These are phyloP conservation scores for Sebastes goodei DNA, from an alignment of 2,797 vertebrate genomes.

Conservation along the genomic window DNA sequence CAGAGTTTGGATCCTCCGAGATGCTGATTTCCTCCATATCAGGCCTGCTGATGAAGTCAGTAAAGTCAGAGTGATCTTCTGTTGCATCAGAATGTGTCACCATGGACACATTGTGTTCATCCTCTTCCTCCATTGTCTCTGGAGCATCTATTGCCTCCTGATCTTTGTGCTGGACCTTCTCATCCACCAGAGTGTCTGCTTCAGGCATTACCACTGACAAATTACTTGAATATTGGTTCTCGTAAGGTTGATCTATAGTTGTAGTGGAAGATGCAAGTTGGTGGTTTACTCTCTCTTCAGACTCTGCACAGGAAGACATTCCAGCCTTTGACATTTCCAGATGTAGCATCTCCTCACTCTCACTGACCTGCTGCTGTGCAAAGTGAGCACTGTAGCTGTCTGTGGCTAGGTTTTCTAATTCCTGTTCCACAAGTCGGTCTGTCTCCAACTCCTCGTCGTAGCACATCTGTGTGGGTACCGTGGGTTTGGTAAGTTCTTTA, in stretches of 20 bases:
- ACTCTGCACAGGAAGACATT: background rate
- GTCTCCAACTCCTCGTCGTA: conserved; percentile 60
- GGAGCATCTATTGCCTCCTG: background rate
- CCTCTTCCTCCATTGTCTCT: conserved; percentile 47
- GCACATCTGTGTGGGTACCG: background rate
- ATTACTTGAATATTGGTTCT: conserved; percentile 16
- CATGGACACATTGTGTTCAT: conserved; percentile 50
- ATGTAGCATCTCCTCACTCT: background rate
- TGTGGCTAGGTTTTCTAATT: conserved; percentile 63
- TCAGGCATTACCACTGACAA: background rate
- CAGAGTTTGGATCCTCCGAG: conserved; percentile 43
- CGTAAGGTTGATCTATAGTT: background rate
- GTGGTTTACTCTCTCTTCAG: background rate
- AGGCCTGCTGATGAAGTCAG: conserved; percentile 32
- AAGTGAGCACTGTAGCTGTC: conserved; percentile 57
- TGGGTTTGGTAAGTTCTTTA: conserved; percentile 10
- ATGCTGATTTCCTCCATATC: conserved; percentile 46
- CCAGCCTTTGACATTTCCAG: background rate
- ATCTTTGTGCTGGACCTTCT: conserved; percentile 15
- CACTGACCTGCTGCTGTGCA: conserved; percentile 17
- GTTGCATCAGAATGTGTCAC: conserved; percentile 42
- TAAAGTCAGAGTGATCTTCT: conserved; percentile 28
- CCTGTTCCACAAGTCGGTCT: conserved; percentile 67
- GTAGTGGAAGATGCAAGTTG: background rate
- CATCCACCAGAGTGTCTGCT: background rate